Evolutionary conservation across 2,113 vertebrate species (phyloP).

Genomic region (Trachemys scripta): DNA sequence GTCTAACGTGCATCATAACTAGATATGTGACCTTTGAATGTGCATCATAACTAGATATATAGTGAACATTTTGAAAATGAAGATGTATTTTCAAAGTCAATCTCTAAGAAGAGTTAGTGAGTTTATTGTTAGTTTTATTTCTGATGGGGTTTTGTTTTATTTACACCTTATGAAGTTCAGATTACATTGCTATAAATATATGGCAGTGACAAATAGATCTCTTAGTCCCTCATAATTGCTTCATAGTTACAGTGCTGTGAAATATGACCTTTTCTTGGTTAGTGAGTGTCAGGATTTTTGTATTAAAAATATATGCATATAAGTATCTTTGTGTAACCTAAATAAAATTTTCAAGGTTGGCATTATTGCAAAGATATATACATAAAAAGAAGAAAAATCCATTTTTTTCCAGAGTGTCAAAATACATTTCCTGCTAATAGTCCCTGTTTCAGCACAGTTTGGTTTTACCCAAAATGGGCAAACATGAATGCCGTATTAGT

Average conservation of each 20-base stretch:
- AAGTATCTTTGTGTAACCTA: neutral
- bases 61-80: neutral
- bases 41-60: neutral
- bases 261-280: neutral
- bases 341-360: slow-evolving; percentile 14
- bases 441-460: neutral
- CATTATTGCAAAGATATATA: neutral
- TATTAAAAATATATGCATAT: neutral
- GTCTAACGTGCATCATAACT: neutral
- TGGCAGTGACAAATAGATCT: neutral
- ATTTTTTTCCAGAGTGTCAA: neutral
- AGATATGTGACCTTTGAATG: neutral
- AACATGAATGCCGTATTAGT: neutral
- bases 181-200: neutral
- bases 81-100: neutral
- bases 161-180: neutral
- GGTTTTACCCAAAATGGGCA: neutral
- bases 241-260: neutral
- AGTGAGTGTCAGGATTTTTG: neutral
- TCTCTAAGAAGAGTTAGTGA: neutral
- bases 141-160: neutral
- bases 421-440: neutral
- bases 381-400: neutral
- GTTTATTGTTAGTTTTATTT: neutral
- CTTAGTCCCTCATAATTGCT: neutral